Base-by-base conservation (phyloP, 92 coral and sea anemone species). In the Porites evermanni region DNA sequence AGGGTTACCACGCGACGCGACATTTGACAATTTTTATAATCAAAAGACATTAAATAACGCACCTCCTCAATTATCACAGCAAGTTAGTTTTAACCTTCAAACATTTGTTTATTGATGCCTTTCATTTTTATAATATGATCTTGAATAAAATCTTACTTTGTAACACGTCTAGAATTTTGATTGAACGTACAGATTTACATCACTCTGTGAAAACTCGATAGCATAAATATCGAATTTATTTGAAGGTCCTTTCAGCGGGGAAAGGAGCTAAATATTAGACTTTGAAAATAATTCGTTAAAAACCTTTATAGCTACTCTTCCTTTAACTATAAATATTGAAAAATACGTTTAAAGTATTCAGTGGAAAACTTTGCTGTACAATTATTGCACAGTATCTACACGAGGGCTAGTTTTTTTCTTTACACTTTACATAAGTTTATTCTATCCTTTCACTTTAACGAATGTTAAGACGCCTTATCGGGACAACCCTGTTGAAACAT, bases 281-380 rank as follows among this genome's bases (percentile, higher is more conserved):
- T 89, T 91, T 94, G 98, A 94, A 93, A 94, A 94, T 94, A 94
- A 94, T 92, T 90, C 98, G 83, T 91, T 94, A 88, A 94, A 94
- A 94, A 94, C 89, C 92, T 76, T 90, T 56, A 56, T 56, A 86
- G 88, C 95, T 92, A 86, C 84, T 85, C 83, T 87, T 90, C 91
- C 82, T 87, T 79, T 86, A 83, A 70, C 93, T 94, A 93, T 94
- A 94, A 94, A 94, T 94, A 94, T 91, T 90, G 95, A 94, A 94
- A 94, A 91, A 94, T 89, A 94, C 88, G 93, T 88, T 88, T 87
- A 92, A 88, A 38, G 78, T 85, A 78, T 88, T 38, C 47, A 38
- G 47, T 91, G 91, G 80, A 84, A 92, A 90, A 92, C 93, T 77
- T 75, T 81, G 88, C 86, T 88, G 92, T 93, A 88, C 89, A 87